phyloP scores from a whole-genome alignment of 1,140 invertebrate genomes.

The Dreissena polymorpha region DNA sequence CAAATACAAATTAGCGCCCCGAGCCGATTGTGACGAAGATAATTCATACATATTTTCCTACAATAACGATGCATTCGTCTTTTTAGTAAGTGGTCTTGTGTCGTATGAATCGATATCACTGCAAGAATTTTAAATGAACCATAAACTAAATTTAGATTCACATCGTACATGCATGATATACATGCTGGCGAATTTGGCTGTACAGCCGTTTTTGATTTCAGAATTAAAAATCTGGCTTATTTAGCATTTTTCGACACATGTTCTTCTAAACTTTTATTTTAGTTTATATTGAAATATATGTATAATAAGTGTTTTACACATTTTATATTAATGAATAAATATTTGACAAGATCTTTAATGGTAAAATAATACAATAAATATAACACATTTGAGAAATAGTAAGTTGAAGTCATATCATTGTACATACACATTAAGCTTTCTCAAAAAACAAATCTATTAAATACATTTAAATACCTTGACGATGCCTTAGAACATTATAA shows the following conservation, averaged over 20 bases:
- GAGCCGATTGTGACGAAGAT: too few relatives aligned
- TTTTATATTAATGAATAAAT: too few relatives aligned
- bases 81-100: not conserved
- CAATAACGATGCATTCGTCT: not conserved
- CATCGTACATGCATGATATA: too few relatives aligned
- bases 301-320: too few relatives aligned
- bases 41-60: too few relatives aligned
- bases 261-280: too few relatives aligned
- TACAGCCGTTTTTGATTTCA: too few relatives aligned
- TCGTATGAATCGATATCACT: not conserved
- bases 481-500: not conserved
- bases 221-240: too few relatives aligned
- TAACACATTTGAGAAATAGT: not conserved
- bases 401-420: not conserved
- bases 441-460: not conserved
- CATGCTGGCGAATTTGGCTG: too few relatives aligned
- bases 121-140: not conserved
- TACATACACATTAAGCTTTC: not conserved
- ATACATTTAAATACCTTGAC: not conserved
- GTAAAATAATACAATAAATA: not conserved
- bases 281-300: too few relatives aligned
- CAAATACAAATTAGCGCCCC: too few relatives aligned
- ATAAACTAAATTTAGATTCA: not conserved
- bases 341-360: not conserved
- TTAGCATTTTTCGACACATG: too few relatives aligned